Conservation (phyloP, 2,797 vertebrate genomes). For the Hemitrygon akajei region DNA sequence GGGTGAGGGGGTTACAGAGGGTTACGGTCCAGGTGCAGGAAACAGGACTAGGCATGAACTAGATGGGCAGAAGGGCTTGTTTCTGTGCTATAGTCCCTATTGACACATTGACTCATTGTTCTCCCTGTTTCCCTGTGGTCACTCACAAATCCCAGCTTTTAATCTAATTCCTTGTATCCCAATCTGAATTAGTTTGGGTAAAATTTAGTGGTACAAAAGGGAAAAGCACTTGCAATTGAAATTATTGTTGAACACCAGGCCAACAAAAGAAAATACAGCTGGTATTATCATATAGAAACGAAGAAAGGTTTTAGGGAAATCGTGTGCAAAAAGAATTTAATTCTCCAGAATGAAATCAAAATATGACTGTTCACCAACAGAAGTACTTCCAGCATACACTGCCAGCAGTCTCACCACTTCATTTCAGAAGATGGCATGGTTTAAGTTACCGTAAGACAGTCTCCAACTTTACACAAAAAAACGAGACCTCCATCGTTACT, state of each 20-base stretch:
- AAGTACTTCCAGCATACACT: not conserved
- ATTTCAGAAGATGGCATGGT: not conserved
- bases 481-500: not conserved
- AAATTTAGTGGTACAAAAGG: not conserved
- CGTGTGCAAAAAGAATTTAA: not conserved
- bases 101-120: not conserved
- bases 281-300: constrained; percentile 4
- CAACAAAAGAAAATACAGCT: not conserved
- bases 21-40: too few species aligned
- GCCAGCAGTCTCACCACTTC: not conserved
- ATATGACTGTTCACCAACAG: not conserved
- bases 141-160: not conserved
- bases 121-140: not conserved
- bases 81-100: too few species aligned
- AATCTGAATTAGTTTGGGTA: not conserved
- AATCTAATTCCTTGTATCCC: not conserved
- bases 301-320: not conserved
- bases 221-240: not conserved
- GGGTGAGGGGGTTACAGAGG: too few species aligned
- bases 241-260: not conserved
- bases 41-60: too few species aligned
- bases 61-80: too few species aligned
- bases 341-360: not conserved
- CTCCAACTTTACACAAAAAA: not conserved
- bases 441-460: not conserved